Evolutionary conservation across 1,140 invertebrate genomes (phyloP).

Genomic region (Drosophila erecta): DNA sequence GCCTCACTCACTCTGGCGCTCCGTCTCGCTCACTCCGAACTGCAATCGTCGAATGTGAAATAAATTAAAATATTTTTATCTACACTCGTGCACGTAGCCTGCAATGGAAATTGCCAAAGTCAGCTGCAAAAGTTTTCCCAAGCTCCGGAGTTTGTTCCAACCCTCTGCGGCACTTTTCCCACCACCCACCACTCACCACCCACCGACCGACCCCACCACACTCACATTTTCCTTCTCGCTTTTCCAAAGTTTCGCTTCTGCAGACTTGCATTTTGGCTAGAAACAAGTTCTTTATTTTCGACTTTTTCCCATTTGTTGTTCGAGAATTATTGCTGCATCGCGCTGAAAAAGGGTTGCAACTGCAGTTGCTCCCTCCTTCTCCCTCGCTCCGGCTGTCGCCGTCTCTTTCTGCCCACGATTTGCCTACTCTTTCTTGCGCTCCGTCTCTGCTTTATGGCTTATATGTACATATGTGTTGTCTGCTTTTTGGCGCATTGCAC

Average conservation of each 20-base stretch:
- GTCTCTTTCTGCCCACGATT: neutral
- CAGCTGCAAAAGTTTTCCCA: constrained; percentile 73
- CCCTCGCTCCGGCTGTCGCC: neutral
- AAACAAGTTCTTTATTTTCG: neutral
- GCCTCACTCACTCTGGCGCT: neutral
- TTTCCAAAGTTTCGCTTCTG: constrained; percentile 44
- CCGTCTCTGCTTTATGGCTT: constrained; percentile 34
- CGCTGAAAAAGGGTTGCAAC: constrained; percentile 46
- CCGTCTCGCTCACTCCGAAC: constrained; percentile 14
- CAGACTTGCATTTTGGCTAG: constrained; percentile 36
- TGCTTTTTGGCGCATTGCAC: constrained; percentile 80
- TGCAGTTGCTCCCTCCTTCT: constrained; percentile 35
- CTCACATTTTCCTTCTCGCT: neutral
- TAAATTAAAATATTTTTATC: constrained; percentile 83
- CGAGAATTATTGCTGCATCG: constrained; percentile 42
- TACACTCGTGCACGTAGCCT: constrained; percentile 77
- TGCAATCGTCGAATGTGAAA: constrained; percentile 75
- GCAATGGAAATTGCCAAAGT: constrained; percentile 54
- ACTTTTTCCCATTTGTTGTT: constrained; percentile 26
- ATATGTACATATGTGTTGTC: constrained; percentile 56
- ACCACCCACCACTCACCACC: neutral
- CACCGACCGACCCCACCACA: neutral
- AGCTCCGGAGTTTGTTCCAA: constrained; percentile 61
- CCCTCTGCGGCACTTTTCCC: constrained; percentile 17
- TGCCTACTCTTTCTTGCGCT: constrained; percentile 6